These are phyloP conservation scores for Stomorhina lunata DNA, from an alignment of 2,888 invertebrate species.

Conservation along the genomic window DNA sequence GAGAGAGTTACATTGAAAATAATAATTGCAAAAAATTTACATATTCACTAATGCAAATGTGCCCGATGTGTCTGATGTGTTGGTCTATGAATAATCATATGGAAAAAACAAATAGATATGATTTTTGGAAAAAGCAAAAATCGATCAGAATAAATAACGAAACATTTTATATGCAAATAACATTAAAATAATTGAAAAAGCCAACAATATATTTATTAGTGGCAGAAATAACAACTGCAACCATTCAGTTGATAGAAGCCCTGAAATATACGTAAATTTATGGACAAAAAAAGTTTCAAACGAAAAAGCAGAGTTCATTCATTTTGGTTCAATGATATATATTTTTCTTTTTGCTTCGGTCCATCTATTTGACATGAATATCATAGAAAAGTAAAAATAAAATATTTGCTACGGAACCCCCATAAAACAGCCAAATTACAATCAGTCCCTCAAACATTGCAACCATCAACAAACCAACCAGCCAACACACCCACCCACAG, in stretches of 20 bases:
- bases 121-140: neutral
- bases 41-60: slow-evolving; percentile 21
- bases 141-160: slow-evolving; percentile 43
- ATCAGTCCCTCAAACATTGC: too few species aligned
- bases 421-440: slow-evolving; percentile 6
- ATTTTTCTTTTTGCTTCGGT: too few species aligned
- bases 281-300: neutral
- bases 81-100: too few species aligned
- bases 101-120: neutral
- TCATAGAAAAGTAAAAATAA: too few species aligned
- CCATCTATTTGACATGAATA: neutral
- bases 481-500: neutral
- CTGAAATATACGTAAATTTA: neutral
- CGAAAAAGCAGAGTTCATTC: neutral
- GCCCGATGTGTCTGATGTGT: too few species aligned
- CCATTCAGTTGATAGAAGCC: neutral
- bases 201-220: slow-evolving; percentile 48
- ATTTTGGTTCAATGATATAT: neutral
- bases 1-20: neutral
- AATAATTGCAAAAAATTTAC: slow-evolving; percentile 38
- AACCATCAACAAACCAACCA: too few species aligned
- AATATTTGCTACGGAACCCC: too few species aligned
- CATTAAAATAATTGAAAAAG: slow-evolving; percentile 66
- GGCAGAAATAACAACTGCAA: neutral
- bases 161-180: slow-evolving; percentile 63